Evolutionary conservation across 2,113 vertebrate genomes (phyloP).

Genomic region (Fregata magnificens): DNA sequence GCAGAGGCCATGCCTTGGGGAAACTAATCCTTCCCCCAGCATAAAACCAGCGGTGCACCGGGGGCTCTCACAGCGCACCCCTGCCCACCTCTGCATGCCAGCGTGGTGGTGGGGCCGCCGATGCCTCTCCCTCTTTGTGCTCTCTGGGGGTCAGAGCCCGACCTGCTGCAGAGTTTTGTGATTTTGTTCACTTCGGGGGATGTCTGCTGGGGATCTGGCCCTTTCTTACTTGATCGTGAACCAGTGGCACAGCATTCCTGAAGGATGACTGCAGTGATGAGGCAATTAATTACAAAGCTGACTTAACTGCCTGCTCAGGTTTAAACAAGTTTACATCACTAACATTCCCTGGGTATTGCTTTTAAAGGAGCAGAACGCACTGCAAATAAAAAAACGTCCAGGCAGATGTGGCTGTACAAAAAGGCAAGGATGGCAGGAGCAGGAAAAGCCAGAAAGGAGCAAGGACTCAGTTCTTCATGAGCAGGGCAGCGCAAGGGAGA

Average conservation of each 20-base stretch:
- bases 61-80: rapidly evolving
- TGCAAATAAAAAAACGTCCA: neutral
- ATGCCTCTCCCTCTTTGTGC: neutral
- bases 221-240: neutral
- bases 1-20: neutral
- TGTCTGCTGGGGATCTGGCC: neutral
- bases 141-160: neutral
- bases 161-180: neutral
- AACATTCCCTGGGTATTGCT: constrained; percentile 3
- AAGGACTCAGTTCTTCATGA: neutral
- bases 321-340: constrained; percentile 67
- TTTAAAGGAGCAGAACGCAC: neutral
- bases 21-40: neutral
- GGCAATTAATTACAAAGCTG: constrained; percentile 64
- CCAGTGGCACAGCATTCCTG: constrained; percentile 51
- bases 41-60: rapidly evolving
- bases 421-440: neutral
- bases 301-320: constrained; percentile 39
- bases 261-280: constrained; percentile 49
- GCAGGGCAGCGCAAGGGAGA: neutral
- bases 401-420: neutral
- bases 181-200: neutral
- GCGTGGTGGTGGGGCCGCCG: neutral
- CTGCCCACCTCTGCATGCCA: rapidly evolving
- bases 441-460: neutral